Base-by-base conservation (phyloP, 2,888 invertebrate genomes). In the Nemotelus pantherinus region DNA sequence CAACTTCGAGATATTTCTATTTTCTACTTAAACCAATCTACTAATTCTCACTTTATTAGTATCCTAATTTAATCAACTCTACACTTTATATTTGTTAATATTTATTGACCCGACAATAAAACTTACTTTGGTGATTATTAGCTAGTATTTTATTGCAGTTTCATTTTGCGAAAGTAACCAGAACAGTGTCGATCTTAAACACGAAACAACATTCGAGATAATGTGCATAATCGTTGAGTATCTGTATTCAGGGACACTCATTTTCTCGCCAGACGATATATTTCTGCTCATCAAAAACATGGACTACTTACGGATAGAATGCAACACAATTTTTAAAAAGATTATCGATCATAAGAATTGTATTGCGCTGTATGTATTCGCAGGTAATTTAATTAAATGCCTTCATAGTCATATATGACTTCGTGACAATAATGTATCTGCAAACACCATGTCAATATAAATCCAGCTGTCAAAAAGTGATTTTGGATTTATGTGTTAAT, bases 121-220 rank as follows among this genome's bases (percentile, higher is more conserved):
- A 25, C 25, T 25, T 25, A 25, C 25, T 25, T 25, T 25, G 25
- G 25, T 25, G 25, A 25, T 25, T 25, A 25, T 25, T 25, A 25
- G 25, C 25, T 25, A 25, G 25, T 25, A 25, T 25, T 25, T 25
- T 25, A 25, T 68, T 68, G n/a, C 39, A 68, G 53, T 50, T 68
- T 65, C 65, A 45, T 65, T 65, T 65, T 65, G n/a, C n/a, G 65
- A 65, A 45, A 45, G 65, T 6, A 45, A 65, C n/a, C 65, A 65
- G 47, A 41, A n/a, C 45, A 39, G 65, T 47, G 47, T 65, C 47
- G 65, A 65, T 45, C 47, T 65, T n/a, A 45, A 47, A 7, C 65
- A 65, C 25, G 65, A 65, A 3, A 65, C 65, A 3, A 65, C 65
- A 7, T 65, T 10, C 47, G 65, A 65, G 47, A 4, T 65, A 4